Evolutionary conservation across 2,888 invertebrate species (phyloP).

Genomic region (Amblyteles armatorius): DNA sequence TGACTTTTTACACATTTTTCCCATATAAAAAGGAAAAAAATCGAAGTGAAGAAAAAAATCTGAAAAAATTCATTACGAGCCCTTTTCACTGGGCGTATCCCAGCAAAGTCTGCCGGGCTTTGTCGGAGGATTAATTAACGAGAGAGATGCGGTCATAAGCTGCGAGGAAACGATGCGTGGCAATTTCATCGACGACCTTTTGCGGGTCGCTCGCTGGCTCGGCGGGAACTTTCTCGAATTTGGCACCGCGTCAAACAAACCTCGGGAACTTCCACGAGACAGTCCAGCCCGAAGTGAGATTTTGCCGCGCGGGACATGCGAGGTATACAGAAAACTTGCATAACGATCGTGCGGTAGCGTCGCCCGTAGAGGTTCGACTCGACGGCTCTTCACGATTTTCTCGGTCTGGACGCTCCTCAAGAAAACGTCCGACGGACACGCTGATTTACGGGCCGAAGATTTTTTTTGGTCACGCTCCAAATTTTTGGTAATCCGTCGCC

Average conservation of each 20-base stretch:
- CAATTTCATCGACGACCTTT: slow-evolving; percentile 45
- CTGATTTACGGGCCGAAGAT: slow-evolving; percentile 33
- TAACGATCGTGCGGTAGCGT: neutral
- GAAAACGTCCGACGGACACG: slow-evolving; percentile 30
- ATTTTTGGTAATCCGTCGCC: slow-evolving; percentile 20
- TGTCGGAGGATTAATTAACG: neutral
- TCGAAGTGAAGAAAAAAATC: too few species aligned
- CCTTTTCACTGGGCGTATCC: neutral
- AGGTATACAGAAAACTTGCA: slow-evolving; percentile 9
- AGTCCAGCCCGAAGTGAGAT: slow-evolving; percentile 3
- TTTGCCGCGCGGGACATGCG: neutral
- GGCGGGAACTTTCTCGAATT: slow-evolving; percentile 59
- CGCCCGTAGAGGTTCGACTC: neutral
- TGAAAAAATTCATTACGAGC: too few species aligned
- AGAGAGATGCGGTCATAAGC: neutral
- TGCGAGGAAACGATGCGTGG: slow-evolving; percentile 8
- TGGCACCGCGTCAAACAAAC: slow-evolving; percentile 58
- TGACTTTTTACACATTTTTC: too few species aligned
- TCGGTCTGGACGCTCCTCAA: slow-evolving; percentile 38
- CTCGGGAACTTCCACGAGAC: slow-evolving; percentile 4
- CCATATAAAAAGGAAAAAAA: too few species aligned
- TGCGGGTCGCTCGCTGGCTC: slow-evolving; percentile 3
- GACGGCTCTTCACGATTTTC: neutral
- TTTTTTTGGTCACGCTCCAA: slow-evolving; percentile 61
- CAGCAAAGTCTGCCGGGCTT: neutral